Evolutionary conservation across 1,140 invertebrate genomes (phyloP).

Genomic region (Drosophila mayri): DNA sequence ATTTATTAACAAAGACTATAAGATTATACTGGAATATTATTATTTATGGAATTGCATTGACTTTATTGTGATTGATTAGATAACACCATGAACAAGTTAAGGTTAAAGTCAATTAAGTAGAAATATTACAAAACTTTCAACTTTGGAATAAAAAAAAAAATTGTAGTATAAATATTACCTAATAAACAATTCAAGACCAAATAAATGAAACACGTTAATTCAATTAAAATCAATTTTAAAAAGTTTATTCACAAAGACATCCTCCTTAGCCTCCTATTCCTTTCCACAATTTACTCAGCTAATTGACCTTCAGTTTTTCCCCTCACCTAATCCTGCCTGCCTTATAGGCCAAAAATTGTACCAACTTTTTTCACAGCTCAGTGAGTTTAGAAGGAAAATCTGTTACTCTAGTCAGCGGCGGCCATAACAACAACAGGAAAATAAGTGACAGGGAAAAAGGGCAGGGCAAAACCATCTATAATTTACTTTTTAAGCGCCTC

Average conservation of each 20-base stretch:
- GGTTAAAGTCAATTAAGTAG: not conserved
- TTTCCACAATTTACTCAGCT: constrained; percentile 11
- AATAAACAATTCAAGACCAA: not conserved
- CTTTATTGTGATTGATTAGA: constrained; percentile 3
- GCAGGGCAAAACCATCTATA: constrained; percentile 34
- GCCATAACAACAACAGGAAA: constrained; percentile 8
- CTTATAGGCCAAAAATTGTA: not conserved
- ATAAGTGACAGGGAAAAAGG: constrained; percentile 10
- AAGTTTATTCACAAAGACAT: not conserved
- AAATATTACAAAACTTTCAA: not conserved
- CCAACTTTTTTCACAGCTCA: constrained; percentile 33
- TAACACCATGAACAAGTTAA: not conserved
- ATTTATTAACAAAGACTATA: constrained; percentile 1
- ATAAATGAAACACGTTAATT: not conserved
- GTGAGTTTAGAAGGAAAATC: constrained; percentile 1
- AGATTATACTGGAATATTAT: constrained; percentile 2
- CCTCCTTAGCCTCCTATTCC: not conserved
- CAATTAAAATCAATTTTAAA: not conserved
- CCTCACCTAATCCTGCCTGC: constrained; percentile 3
- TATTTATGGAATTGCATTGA: constrained; percentile 1
- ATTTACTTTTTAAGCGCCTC: constrained; percentile 60
- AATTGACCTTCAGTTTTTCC: constrained; percentile 15
- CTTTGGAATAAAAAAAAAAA: not conserved
- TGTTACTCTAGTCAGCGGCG: constrained; percentile 23
- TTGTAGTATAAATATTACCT: no score